Evolutionary conservation across 2,888 invertebrate genomes (phyloP), one percentile per base, ranked within the genome.

Genomic region (Sylvicola cinctus): DNA sequence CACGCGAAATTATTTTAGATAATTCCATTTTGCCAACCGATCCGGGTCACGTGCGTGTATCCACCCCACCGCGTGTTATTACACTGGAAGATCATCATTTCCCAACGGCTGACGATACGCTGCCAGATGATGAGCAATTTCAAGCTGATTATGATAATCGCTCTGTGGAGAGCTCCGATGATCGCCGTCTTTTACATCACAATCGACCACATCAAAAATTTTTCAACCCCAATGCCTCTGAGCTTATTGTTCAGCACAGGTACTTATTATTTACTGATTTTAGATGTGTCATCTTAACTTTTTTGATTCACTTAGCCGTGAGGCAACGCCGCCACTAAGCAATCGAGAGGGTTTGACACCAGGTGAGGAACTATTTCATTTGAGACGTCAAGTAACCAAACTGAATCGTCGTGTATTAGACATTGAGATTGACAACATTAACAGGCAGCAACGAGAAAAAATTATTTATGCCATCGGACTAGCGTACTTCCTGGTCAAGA

Each of bases 31-130:
- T 81, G 50, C 65, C 69, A 29, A 69, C 70, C 38, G 75, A 77
- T 44, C 70, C 74, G 25, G 69, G 72, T 13, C 70, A 75, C 59
- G 68, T 84, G 33, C 69, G 84, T 41, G 81, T 90, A 32, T 70
- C 80, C 59, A 90, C 90, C 14, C 91, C 91, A 4, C 91, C 91
- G 10, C 67, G 85, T 45, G 74, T 78, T 14, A 73, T 91, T 35
- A 90, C 87, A 10, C 62, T 91, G 35, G 80, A 83, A 45, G 79
- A 79, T 47, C 81, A 83, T 50, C 76, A 75, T 42, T 83, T 81
- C 49, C 81, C 83, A 26, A 68, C 76, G 16, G 70, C 69, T 40
- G 66, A 68, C 43, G 68, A 71, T 42, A 51, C 61, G 27, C 55
- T 50, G 38, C 44, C 52, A 42, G 49, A 46, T 17, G 45, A 51